Evolutionary conservation across 2,113 vertebrate species (phyloP).

Genomic region (Nansenia antarctica): DNA sequence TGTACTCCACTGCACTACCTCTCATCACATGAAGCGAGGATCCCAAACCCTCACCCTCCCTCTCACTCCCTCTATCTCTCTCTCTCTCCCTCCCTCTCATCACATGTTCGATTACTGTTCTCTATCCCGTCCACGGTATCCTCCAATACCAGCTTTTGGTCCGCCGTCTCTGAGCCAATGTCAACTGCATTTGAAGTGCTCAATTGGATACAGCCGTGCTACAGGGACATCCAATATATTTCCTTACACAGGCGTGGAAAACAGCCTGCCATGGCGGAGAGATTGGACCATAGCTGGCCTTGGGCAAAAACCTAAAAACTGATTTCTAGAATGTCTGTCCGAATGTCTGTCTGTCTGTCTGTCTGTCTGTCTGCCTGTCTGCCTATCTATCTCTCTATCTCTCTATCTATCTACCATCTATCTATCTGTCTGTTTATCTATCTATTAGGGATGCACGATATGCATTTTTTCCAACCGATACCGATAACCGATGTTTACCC

Average conservation of each 20-base stretch:
- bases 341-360: neutral
- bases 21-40: too few species aligned
- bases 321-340: too few species aligned
- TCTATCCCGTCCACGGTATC: neutral
- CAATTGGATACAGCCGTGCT: slow-evolving; percentile 1
- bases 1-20: neutral
- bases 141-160: neutral
- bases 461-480: too few species aligned
- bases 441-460: too few species aligned
- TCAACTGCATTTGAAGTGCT: slow-evolving; percentile 22
- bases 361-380: neutral
- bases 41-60: neutral
- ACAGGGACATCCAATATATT: slow-evolving; percentile 17
- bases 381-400: too few species aligned
- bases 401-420: too few species aligned
- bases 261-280: neutral
- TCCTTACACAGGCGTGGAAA: slow-evolving; percentile 3
- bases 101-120: neutral
- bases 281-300: slow-evolving; percentile 29
- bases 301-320: too few species aligned
- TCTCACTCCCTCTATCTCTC: too few species aligned
- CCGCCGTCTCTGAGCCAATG: neutral
- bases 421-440: too few species aligned
- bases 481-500: too few species aligned
- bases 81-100: neutral